Base-by-base conservation (phyloP, 2,113 vertebrate genomes). In the Archocentrus centrarchus region DNA sequence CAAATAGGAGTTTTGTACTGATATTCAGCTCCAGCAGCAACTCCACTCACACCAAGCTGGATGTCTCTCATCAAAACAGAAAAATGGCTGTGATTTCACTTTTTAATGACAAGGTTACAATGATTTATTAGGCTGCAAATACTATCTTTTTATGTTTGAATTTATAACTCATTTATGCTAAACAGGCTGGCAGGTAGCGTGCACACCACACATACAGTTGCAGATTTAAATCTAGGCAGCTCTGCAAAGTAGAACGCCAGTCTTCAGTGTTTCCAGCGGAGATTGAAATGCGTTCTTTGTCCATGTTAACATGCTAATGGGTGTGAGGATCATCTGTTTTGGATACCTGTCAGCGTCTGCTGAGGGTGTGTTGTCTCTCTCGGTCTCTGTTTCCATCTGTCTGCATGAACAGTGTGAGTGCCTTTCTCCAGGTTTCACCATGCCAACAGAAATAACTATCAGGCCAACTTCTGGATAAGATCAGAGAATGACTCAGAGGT, bases 401-500 rank as follows among this genome's bases (percentile, higher is more conserved):
- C 82, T 78, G 44, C 84, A 81, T 84, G 77, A 30, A 60, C 75
- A 64, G 82, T 64, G 81, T 7, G 41, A 14, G 39, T 1, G 47
- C 73, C 35, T 88, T 47, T 85, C 81, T 82, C 30, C 76, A 64
- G 80, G 79, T 41, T 59, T 80, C 37, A 55, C 53, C 76, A 61
- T 75, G 86, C 90, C 92, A 93, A 91, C 80, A 92, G 84, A 91
- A 93, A 94, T 78, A 93, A 85, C 44, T 9, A 41, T 39, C 20
- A 80, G 64, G 85, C 89, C 86, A 90, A 92, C 61, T 83, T 88
- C 77, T 2, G 14, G 93, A 94, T 94, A 92, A 91, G 83, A 94
- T 93, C 90, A 82, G 59, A 88, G 75, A 20, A 81, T 90, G 93
- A 94, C 87, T 94, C 92, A 92, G 75, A 81, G 87, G 77, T 90